These are phyloP conservation scores for Sialis fuliginosa DNA, from an alignment of 2,888 invertebrate species.

Conservation along the genomic window DNA sequence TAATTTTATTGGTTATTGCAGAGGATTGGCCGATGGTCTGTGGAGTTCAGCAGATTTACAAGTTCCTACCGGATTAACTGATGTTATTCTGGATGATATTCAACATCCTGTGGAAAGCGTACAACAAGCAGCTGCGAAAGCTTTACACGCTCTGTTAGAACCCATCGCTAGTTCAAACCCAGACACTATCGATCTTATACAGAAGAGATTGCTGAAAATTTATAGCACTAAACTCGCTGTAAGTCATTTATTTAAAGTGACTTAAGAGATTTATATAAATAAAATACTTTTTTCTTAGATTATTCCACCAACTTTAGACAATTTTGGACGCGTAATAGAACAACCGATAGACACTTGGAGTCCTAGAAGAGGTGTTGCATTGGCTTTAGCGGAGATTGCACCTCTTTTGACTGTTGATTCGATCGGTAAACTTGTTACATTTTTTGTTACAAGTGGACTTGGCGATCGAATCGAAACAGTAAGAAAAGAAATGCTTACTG, in stretches of 20 bases:
- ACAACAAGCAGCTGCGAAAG: slow-evolving; percentile 65
- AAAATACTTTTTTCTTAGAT: slow-evolving; percentile 24
- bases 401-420: slow-evolving; percentile 47
- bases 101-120: slow-evolving; percentile 68
- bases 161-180: slow-evolving; percentile 22
- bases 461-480: slow-evolving; percentile 71
- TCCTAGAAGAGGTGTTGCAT: slow-evolving; percentile 73
- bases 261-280: not conserved
- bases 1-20: slow-evolving; percentile 9
- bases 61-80: slow-evolving; percentile 30
- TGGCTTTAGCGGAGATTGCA: slow-evolving; percentile 64
- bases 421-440: slow-evolving; percentile 53
- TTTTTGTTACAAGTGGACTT: slow-evolving; percentile 73
- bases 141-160: slow-evolving; percentile 50
- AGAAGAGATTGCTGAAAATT: slow-evolving; percentile 47
- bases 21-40: slow-evolving; percentile 39
- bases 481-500: slow-evolving; percentile 78
- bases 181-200: slow-evolving; percentile 32
- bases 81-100: slow-evolving; percentile 46
- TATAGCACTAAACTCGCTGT: slow-evolving; percentile 63
- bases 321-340: slow-evolving; percentile 77
- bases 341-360: slow-evolving; percentile 82
- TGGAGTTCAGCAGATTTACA: slow-evolving; percentile 38
- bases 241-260: slow-evolving; percentile 12
- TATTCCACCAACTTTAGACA: slow-evolving; percentile 74